A percentile compares a stretch with the other conserved stretches of the same genome.
Evolutionary conservation across 1,140 invertebrate genomes (phyloP).

Genomic region (Chionoecetes opilio): DNA sequence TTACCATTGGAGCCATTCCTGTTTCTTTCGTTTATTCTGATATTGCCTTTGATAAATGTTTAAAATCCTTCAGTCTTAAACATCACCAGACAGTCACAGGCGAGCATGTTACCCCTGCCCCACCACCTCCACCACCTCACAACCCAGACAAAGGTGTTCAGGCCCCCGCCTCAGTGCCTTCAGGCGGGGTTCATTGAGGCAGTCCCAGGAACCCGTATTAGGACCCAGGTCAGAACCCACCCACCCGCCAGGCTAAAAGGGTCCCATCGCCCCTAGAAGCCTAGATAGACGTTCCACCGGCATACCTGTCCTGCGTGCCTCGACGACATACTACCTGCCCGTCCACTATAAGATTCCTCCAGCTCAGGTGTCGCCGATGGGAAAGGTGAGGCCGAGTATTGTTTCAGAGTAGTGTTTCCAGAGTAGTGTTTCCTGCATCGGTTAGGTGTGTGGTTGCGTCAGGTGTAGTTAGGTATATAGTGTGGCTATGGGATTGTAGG

Average conservation of each 20-base stretch:
- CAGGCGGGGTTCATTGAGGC: conserved; percentile 12
- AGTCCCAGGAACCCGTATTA: not conserved
- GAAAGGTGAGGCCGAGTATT: not conserved
- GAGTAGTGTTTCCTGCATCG: not conserved
- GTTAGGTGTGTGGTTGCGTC: not conserved
- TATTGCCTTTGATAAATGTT: no score
- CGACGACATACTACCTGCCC: conserved; percentile 32
- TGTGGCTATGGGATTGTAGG: no score
- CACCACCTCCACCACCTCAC: no score
- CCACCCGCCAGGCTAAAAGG: not conserved
- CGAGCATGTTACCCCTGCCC: no score
- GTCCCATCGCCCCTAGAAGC: not conserved
- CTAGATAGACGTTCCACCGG: not conserved
- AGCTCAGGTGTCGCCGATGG: not conserved
- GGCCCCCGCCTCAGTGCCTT: not conserved
- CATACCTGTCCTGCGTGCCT: conserved; percentile 16
- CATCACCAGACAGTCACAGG: no score
- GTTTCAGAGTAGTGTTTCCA: no score
- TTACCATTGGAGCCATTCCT: no score
- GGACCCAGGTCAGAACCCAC: conserved; percentile 1
- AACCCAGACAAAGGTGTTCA: no score
- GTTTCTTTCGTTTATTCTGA: no score
- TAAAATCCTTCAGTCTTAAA: no score
- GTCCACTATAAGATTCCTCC: not conserved
- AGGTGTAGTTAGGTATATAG: no score